Conservation (phyloP, 2,888 invertebrate species). For the Acronicta alni region DNA sequence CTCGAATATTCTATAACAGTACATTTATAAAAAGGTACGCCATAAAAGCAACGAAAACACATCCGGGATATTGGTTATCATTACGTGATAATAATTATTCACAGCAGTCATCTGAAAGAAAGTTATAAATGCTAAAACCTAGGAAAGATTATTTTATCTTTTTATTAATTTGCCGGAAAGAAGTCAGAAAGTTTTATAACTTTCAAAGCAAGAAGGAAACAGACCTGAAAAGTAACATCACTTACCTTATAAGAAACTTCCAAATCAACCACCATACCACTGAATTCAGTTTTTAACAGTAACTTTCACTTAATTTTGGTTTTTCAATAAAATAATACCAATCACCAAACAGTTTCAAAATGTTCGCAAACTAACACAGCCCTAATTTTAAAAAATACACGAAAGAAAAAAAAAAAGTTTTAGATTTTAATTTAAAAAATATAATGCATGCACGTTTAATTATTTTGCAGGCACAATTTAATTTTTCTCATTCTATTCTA, state of each 20-base stretch:
- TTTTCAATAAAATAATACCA: constrained; percentile 25
- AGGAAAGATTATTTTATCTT: constrained; percentile 1
- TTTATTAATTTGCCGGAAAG: constrained; percentile 9
- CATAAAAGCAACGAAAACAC: too few species aligned
- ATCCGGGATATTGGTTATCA: too few species aligned
- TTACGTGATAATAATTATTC: background rate
- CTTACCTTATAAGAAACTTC: constrained; percentile 63
- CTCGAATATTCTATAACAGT: too few species aligned
- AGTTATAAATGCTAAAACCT: constrained; percentile 1
- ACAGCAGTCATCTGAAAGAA: background rate
- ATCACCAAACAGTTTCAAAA: constrained; percentile 40
- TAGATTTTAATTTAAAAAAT: constrained; percentile 13
- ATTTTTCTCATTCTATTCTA: constrained; percentile 58
- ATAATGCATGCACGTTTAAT: constrained; percentile 11
- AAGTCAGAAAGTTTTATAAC: constrained; percentile 51
- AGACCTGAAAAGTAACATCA: constrained; percentile 13
- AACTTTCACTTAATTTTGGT: constrained; percentile 43
- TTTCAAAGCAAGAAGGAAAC: constrained; percentile 10
- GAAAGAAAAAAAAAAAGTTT: constrained; percentile 13
- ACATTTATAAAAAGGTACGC: too few species aligned
- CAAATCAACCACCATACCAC: constrained; percentile 40
- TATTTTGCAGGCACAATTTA: constrained; percentile 36
- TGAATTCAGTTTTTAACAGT: constrained; percentile 35
- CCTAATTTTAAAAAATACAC: constrained; percentile 23
- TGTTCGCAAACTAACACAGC: constrained; percentile 57